phyloP scores from a whole-genome alignment of 2,888 invertebrate genomes.

The Pelosia muscerda region DNA sequence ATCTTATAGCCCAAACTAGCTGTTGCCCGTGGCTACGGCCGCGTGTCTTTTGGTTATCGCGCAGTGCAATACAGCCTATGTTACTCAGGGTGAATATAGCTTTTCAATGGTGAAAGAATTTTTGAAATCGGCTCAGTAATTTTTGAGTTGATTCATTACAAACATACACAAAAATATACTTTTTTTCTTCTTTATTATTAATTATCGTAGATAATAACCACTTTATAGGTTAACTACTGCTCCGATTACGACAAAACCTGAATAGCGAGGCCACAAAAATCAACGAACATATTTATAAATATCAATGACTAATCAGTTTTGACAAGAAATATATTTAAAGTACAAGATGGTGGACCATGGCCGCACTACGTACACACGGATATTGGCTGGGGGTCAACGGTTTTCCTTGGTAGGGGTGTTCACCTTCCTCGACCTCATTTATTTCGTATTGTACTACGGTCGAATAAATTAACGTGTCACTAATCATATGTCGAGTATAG shows the following conservation, averaged over 20 bases:
- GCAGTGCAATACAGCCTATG: too few relatives aligned
- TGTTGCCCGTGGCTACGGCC: too few relatives aligned
- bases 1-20: neutral
- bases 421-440: constrained; percentile 79
- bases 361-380: constrained; percentile 63
- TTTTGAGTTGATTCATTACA: too few relatives aligned
- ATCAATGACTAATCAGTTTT: constrained; percentile 27
- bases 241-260: neutral
- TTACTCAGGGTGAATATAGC: too few relatives aligned
- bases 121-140: too few relatives aligned
- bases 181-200: too few relatives aligned
- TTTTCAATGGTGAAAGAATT: too few relatives aligned
- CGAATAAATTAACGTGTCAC: constrained; percentile 46
- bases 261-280: neutral
- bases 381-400: constrained; percentile 79
- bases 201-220: neutral
- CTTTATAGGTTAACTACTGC: constrained; percentile 1
- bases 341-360: constrained; percentile 33
- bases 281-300: constrained; percentile 5
- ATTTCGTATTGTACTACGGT: constrained; percentile 56
- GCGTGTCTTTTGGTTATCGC: too few relatives aligned
- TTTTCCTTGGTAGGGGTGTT: constrained; percentile 85
- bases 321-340: constrained; percentile 32
- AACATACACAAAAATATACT: too few relatives aligned
- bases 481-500: constrained; percentile 22